Percentiles rank a stretch among this genome's conserved stretches.
phyloP scores from a whole-genome alignment of 1,140 invertebrate species.

The Drosophila pseudoananassae region DNA sequence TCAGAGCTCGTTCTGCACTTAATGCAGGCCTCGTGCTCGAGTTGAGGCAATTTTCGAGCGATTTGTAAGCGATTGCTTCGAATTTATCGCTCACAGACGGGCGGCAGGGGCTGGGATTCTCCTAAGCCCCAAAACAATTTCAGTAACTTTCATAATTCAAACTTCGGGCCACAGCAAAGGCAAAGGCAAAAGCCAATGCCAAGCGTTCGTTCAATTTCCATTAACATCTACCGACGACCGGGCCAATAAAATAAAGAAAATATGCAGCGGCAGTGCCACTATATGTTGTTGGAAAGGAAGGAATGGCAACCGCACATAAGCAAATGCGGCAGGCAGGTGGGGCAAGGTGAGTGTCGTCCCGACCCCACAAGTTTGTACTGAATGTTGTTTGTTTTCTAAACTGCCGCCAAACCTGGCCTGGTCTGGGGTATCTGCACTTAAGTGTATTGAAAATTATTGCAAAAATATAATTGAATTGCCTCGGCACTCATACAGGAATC shows the following conservation, averaged over 20 bases:
- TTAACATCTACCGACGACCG: constrained; percentile 63
- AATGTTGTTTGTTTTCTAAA: constrained; percentile 81
- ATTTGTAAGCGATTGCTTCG: constrained; percentile 73
- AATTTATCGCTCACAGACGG: constrained; percentile 52
- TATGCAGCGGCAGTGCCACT: constrained; percentile 54
- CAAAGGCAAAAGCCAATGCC: constrained; percentile 24
- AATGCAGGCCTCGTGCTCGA: constrained; percentile 62
- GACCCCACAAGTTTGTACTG: constrained; percentile 47
- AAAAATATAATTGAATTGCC: constrained; percentile 82
- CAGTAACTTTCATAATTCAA: constrained; percentile 77
- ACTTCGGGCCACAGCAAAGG: constrained; percentile 20
- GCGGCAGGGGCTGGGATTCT: constrained; percentile 9
- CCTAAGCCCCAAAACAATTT: constrained; percentile 62
- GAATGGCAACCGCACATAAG: constrained; percentile 47
- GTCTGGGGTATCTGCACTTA: constrained; percentile 64
- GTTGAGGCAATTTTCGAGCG: constrained; percentile 75
- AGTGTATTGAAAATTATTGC: constrained; percentile 83
- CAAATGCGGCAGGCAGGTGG: constrained; percentile 52
- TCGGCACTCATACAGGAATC: constrained; percentile 44
- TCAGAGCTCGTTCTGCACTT: constrained; percentile 39
- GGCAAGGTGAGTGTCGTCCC: neutral
- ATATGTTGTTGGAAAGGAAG: constrained; percentile 14
- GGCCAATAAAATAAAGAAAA: constrained; percentile 73
- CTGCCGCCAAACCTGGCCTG: constrained; percentile 61
- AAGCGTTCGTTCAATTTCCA: constrained; percentile 73